Evolutionary conservation across 2,113 vertebrate species (phyloP), one percentile per base, ranked within the genome.

Genomic region (Psittacus erithacus): DNA sequence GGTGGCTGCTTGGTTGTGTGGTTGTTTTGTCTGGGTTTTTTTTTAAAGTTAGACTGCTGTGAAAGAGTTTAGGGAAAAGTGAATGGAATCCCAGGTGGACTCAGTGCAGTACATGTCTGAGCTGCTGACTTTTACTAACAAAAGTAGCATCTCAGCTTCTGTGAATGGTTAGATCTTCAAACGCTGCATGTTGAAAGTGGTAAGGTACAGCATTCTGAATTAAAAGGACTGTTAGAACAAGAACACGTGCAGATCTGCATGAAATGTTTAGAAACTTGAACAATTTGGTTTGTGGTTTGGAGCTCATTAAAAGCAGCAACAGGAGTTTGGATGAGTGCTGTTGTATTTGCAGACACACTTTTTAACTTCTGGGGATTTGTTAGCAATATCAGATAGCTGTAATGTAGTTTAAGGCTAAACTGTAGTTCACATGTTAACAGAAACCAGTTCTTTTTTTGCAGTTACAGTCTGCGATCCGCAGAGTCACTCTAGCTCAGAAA

Each of bases 381-480:
- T 76, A 64, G 55, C 47, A 43, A 8, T 62, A 33, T 43, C 35
- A 65, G 31, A 6, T 27, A 38, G 27, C 27, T 86, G n/a, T 22
- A 88, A 33, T 78, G 25, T 31, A 49, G 10, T 25, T 44, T 57
- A 41, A 60, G 27, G 41, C 55, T 74, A 25, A 47, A 28, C 11
- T 57, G 50, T 71, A 39, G n/a, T 33, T 91, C 16, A 6, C 3
- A 3, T 5, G 1, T 62, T 69, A 76, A 82, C n/a, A 77, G 77
- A 74, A 57, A 33, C 7, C 46, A 11, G 38, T 88, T 25, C 1
- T 50, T 52, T 78, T 74, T 75, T 74, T 96, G 13, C 94, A 99
- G 99, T 90, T 99, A 19, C 98, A 96, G 78, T 97, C 98, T 81
- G 99, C 99, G 2, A 89, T 99, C 87, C 98, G 98, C 60, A 98